Percentiles rank a stretch among this genome's conserved stretches.
phyloP scores from a whole-genome alignment of 2,797 vertebrate species.

The Crenichthys baileyi region DNA sequence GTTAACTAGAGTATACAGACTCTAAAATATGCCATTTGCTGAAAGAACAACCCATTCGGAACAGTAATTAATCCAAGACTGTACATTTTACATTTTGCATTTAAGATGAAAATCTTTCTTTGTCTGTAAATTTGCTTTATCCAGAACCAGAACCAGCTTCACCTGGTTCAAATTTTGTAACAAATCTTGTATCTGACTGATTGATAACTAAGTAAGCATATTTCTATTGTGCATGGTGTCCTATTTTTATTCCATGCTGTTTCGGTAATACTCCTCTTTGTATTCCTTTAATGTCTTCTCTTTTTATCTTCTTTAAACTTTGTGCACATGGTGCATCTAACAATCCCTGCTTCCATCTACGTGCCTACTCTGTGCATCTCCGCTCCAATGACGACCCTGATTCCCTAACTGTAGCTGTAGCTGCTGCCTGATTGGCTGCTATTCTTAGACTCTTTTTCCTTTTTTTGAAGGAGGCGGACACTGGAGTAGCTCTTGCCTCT shows the following conservation, averaged over 20 bases:
- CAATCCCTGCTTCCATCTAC: constrained; percentile 57
- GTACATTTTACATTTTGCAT: too few relatives aligned
- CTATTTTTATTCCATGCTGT: not conserved
- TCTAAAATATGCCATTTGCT: too few relatives aligned
- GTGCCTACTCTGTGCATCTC: constrained; percentile 36
- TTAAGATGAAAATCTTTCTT: too few relatives aligned
- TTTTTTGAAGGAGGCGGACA: constrained; percentile 55
- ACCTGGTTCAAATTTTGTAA: not conserved
- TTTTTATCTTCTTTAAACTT: constrained; percentile 74
- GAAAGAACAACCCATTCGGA: too few relatives aligned
- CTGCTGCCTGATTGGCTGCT: constrained; percentile 64
- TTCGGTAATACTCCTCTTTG: not conserved
- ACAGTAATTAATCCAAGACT: too few relatives aligned
- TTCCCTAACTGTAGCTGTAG: constrained; percentile 58
- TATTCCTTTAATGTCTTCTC: constrained; percentile 65
- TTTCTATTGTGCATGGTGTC: not conserved
- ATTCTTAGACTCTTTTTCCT: constrained; percentile 60
- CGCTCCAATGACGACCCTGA: constrained; percentile 61
- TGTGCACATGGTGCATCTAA: constrained; percentile 74
- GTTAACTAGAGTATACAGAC: too few relatives aligned
- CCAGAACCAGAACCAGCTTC: not conserved
- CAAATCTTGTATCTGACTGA: not conserved
- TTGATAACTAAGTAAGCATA: not conserved
- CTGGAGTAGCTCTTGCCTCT: constrained; percentile 65
- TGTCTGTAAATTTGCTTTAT: too few relatives aligned